Conservation (phyloP, 37 sponge, comb jelly and placozoan species). For the Chondrosia reniformis region DNA sequence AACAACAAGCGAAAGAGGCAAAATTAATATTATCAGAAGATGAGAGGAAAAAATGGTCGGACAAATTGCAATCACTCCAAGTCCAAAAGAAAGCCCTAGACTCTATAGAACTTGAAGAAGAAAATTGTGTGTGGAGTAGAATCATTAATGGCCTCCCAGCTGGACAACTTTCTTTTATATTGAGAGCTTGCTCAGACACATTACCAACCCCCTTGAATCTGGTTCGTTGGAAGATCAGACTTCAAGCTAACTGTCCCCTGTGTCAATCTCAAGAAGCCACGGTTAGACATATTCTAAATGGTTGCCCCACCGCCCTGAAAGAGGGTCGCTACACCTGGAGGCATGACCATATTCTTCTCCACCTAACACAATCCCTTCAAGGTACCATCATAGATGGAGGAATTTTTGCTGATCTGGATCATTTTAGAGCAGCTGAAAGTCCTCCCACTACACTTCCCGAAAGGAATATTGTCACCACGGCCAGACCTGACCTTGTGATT, state of each 20-base stretch:
- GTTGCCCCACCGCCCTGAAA: slow-evolving; percentile 4
- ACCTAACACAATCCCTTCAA: not conserved
- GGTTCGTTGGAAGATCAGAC: slow-evolving; percentile 9
- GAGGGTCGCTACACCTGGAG: slow-evolving; percentile 29
- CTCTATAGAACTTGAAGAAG: not conserved
- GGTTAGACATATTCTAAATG: slow-evolving; percentile 15
- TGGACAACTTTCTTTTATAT: not conserved
- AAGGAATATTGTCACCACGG: not conserved
- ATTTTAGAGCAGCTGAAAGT: not conserved
- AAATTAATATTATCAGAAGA: no score
- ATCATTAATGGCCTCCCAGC: not conserved
- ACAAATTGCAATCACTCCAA: not conserved
- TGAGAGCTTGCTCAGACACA: slow-evolving; percentile 13
- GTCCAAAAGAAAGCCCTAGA: not conserved
- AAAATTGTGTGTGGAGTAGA: not conserved
- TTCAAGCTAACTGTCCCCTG: not conserved
- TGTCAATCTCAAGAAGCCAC: no score
- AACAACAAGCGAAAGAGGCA: no score
- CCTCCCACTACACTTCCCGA: slow-evolving; percentile 23
- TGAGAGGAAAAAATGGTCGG: not conserved
- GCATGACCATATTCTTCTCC: slow-evolving; percentile 11
- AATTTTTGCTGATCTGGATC: not conserved
- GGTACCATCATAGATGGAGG: no score
- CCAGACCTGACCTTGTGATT: slow-evolving; percentile 32
- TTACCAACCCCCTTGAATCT: slow-evolving; percentile 28